A percentile compares a stretch with the other conserved stretches of the same genome.
Evolutionary conservation across 92 coral and sea anemone genomes (phyloP).

Genomic region (Paragorgia papillata): DNA sequence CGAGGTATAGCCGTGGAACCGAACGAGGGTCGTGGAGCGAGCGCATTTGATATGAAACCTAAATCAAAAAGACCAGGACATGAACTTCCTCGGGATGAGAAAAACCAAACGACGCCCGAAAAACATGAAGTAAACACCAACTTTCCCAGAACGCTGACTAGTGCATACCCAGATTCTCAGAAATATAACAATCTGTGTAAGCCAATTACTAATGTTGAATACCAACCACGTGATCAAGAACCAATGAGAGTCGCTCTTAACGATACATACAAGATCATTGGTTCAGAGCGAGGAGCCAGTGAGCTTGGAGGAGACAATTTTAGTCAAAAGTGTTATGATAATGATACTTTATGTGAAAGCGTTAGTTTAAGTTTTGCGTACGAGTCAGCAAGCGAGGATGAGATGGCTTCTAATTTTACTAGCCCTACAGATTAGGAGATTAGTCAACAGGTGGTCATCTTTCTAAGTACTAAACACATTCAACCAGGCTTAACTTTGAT

Average conservation of each 20-base stretch:
- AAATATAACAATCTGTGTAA: not conserved
- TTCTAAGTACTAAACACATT: too few species aligned
- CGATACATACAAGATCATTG: not conserved
- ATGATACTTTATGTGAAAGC: slow-evolving; percentile 29
- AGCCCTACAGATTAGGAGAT: not conserved
- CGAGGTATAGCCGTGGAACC: not conserved
- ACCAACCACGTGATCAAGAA: not conserved
- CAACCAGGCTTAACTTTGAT: too few species aligned
- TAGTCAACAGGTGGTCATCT: too few species aligned
- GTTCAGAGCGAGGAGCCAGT: slow-evolving; percentile 17
- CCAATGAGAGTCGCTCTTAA: slow-evolving; percentile 3
- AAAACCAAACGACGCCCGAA: not conserved
- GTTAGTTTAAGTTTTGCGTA: slow-evolving; percentile 40
- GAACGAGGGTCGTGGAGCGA: slow-evolving; percentile 18
- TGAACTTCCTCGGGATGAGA: not conserved
- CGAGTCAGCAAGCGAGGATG: slow-evolving; percentile 32
- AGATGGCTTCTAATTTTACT: not conserved
- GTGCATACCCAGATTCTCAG: not conserved
- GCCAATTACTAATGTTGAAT: not conserved
- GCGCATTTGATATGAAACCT: slow-evolving; percentile 7
- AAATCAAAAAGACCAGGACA: not conserved
- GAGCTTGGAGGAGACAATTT: not conserved
- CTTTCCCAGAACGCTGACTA: not conserved
- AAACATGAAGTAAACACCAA: too few species aligned
- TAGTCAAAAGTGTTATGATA: not conserved